Evolutionary conservation across 2,113 vertebrate genomes (phyloP), one percentile per base, ranked within the genome.

Genomic region (Fregetta grallaria): DNA sequence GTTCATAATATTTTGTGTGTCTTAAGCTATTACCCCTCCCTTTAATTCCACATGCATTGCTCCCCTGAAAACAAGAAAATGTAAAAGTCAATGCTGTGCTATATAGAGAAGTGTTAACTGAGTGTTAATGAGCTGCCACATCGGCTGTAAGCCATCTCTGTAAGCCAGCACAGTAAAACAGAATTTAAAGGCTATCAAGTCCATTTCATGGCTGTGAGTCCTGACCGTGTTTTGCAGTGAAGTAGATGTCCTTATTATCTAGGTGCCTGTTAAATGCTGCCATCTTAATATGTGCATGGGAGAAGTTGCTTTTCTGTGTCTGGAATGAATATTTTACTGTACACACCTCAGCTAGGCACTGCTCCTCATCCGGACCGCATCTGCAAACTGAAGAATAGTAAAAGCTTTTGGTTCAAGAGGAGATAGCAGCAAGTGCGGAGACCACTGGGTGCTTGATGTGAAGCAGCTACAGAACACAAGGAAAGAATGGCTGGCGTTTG

Each of bases 121-220:
- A 97, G 97, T 98, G 97, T 97, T 98, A 97, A 98, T 96, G 97
- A 98, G 97, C 95, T 97, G 96, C 96, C 97, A 79, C 82, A 25
- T 96, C 66, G 90, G 96, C 97, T 98, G 93, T 90, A 50, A 97
- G 81, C 88, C 87, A 50, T 79, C 67, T 78, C 86, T 71, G 66
- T 86, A 94, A 97, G 96, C 93, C 97, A 96, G 89, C 97, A 85
- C 91, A 90, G 91, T 94, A 96, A 96, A 97, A 96, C 58, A 95
- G 86, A 96, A 96, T 56, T 90, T 72, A 95, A 97, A 97, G 95
- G 93, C 96, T 94, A 96, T 84, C 40, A 80, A 97, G 92, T 86
- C 88, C 79, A 26, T 94, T 95, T 76, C 71, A 15, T 36, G 78
- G 73, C 95, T 97, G 75, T 6, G 14, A 82, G 62, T 98, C 93